Percentiles rank a stretch among this genome's conserved stretches.
Conservation (phyloP, 2,797 vertebrate genomes). For the Pangasius krempfi region DNA sequence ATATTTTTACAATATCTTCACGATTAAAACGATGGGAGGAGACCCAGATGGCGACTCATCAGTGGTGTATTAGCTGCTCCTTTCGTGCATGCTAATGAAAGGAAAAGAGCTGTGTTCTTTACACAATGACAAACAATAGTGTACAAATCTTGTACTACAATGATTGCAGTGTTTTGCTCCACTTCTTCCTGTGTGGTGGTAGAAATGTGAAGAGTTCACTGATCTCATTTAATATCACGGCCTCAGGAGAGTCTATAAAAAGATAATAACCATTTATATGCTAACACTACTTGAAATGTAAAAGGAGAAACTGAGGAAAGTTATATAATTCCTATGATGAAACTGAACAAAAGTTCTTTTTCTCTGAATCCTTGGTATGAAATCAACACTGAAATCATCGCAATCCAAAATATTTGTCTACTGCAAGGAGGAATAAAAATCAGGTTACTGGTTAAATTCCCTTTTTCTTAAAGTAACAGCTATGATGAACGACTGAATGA, state of each 20-base stretch:
- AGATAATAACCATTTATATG: background rate
- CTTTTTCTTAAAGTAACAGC: too few species aligned
- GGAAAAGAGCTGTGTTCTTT: background rate
- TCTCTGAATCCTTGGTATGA: too few species aligned
- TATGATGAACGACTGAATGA: too few species aligned
- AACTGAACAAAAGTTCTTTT: background rate
- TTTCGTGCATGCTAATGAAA: slow-evolving; percentile 25
- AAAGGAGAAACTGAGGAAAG: background rate
- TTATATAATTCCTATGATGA: background rate
- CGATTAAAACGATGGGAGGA: background rate
- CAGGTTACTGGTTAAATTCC: too few species aligned
- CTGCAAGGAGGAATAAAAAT: background rate
- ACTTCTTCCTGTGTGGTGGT: background rate
- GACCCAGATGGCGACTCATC: slow-evolving; percentile 20
- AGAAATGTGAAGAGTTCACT: background rate
- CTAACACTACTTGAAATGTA: background rate
- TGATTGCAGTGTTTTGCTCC: background rate
- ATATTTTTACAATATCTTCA: background rate
- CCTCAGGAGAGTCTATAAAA: background rate
- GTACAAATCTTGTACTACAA: background rate
- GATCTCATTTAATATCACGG: background rate
- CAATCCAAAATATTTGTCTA: background rate
- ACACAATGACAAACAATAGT: background rate
- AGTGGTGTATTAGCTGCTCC: slow-evolving; percentile 5
- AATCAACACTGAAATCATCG: too few species aligned